Evolutionary conservation across 2,797 vertebrate species (phyloP), one percentile per base, ranked within the genome.

Genomic region (Syngnathus rostellatus): DNA sequence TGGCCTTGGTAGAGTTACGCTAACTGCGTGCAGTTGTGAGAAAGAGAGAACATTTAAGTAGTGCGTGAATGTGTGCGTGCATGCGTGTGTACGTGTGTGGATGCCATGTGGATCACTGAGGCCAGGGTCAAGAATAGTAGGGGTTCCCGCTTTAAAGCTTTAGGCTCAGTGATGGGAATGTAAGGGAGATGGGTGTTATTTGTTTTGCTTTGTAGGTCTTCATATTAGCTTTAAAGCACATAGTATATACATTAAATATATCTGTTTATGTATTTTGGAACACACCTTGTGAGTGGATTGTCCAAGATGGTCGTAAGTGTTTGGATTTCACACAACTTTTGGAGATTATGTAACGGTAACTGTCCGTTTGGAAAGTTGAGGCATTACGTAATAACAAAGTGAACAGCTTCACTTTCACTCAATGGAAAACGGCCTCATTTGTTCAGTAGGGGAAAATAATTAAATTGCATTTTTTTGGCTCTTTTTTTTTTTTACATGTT

Each of bases 1-100:
- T 64, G 59, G 64, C 61, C 37, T 58, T 39, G 71, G 64, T 83
- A 74, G 37, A 68, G 68, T 78, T 87, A 76, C 84, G 80, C 64
- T 68, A 46, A 70, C 64, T 75, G 53, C 37, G 72, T 66, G 55
- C 25, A 64, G 64, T 59, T 67, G 67, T 67, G 72, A 74, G 43
- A 55, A 51, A 76, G 72, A 60, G 5, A 46, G 12, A 55, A 55
- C 11, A 31, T 55, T 3, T 12, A 25, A 64, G 31, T 31, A 31
- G 6, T 50, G 48, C 73, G 68, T 73, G 73, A 45, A 60, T 75
- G 66, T 72, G 72, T 58, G 62, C 3, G 17, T 51, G 17, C 3
- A 6, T 75, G 68, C 71, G 73, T 53, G 62, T 2, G 55, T 57
- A 23, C 23, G 23, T 23, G 23, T 23, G 25, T 73, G 74, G 68